Evolutionary conservation across 2,797 vertebrate genomes (phyloP), one percentile per base, ranked within the genome.

Genomic region (Clarias pachynema): DNA sequence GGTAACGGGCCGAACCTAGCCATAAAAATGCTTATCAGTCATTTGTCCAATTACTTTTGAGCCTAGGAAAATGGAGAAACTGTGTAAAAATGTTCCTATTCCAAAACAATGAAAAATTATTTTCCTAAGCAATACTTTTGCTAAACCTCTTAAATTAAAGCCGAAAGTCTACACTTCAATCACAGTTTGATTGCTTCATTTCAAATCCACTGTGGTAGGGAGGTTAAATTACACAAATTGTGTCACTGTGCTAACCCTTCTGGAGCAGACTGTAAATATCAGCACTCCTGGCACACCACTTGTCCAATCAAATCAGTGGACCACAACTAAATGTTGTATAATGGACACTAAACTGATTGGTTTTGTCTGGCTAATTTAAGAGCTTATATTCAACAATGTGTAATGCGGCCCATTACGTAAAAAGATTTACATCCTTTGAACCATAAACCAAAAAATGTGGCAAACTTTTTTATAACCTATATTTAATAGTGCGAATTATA

Each of bases 391-490:
- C 4, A 5, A 78, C 20, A 22, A 18, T 49, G 7, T 44, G n/a
- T 9, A 44, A 79, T 29, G 3, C 12, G 15, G 77, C 6, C 20
- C 0, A 0, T 63, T 65, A 79, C 15, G 15, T 65, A 29, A 79
- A 79, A 44, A 3, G 40, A 80, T 80, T 73, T 53, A 22, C 7
- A 75, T n/a, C 68, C n/a, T 79, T 22, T 24, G 9, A 31, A 12
- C 24, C 34, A 57, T 80, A 69, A 65, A 40, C 24, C 26, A 53
- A 24, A 26, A 69, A 73, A 81, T 56, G 57, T 26, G 53, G 49
- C 44, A 15, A 66, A 34, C 34, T 24, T 78, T 79, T 22, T 6
- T 37, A 29, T 84, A 20, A 78, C 69, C 74, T 31, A 63, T 75
- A 66, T 66, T 44, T 72, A 44, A 73, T 15, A 49, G 56, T 31